Evolutionary conservation across 92 coral and sea anemone species (phyloP), one percentile per base, ranked within the genome.

Genomic region (Montipora capitata): DNA sequence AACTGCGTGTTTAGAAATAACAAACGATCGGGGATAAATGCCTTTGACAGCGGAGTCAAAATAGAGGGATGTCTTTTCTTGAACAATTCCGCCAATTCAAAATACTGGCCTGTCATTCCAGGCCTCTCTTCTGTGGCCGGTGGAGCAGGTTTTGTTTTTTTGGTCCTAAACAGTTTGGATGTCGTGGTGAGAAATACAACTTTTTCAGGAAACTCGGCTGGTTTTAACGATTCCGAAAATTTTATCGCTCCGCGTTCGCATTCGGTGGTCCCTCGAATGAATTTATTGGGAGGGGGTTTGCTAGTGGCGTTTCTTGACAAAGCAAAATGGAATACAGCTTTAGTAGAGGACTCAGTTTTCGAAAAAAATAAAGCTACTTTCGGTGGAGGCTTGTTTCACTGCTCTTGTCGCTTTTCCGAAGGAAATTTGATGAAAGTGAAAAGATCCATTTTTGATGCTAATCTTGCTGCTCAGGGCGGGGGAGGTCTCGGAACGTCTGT

Each of bases 401-500:
- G 68, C 20, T 88, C 89, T 40, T 52, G 91, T 35, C 92, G 92
- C 2, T 9, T 7, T 2, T 76, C 99, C 7, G n/a, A 51, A 27
- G 89, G 69, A 4, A 96, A 94, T 74, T 72, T 51, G 11, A 54
- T 94, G 27, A 38, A 74, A 0, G 59, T 97, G 40, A 56, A 75
- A 27, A 63, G 77, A 7, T 71, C 87, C n/a, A 72, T 66, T 10
- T 87, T 96, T 67, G 40, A n/a, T 2, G 74, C 20, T 27, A 97
- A 97, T 80, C 62, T 56, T 7, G 99, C 96, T 0, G 70, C 89
- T 4, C 99, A 98, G 66, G 91, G 90, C 10, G 99, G 99, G 0
- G 99, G 99, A 2, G 99, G 90, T 0, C 11, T 98, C 1, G 73
- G 94, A 18, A 72, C 85, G 16, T 75, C 98, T 1, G 76, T 92